These are phyloP conservation scores for Eulemur rubriventer DNA, from an alignment of 2,797 vertebrate species.

Conservation along the genomic window DNA sequence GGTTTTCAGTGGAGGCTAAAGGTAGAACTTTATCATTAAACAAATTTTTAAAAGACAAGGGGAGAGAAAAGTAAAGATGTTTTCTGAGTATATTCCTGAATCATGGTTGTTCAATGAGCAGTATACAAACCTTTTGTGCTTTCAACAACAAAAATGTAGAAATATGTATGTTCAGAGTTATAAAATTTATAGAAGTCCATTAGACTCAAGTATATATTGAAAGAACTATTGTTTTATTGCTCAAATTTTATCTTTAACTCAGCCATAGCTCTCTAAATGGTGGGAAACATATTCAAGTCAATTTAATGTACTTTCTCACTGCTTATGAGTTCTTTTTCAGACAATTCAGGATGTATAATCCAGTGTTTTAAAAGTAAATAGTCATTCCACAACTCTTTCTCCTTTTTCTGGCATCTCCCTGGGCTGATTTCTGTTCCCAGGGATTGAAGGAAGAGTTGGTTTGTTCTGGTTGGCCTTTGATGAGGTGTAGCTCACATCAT, in stretches of 20 bases:
- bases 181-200: background rate
- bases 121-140: background rate
- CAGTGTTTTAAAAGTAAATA: background rate
- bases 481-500: background rate
- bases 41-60: background rate
- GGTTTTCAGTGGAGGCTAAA: background rate
- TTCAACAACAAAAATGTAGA: slow-evolving; percentile 21
- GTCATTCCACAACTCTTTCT: background rate
- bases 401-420: background rate
- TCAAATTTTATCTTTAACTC: background rate
- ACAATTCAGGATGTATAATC: background rate
- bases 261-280: background rate
- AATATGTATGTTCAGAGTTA: background rate
- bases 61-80: background rate
- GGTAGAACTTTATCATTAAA: background rate
- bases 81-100: background rate
- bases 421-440: background rate
- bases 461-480: background rate
- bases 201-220: background rate
- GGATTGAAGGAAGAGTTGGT: background rate
- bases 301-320: background rate
- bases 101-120: background rate
- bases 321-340: background rate
- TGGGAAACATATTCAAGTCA: background rate
- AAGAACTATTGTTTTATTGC: background rate